phyloP scores from a whole-genome alignment of 2,888 invertebrate species.

The Sinotaia quadrata region DNA sequence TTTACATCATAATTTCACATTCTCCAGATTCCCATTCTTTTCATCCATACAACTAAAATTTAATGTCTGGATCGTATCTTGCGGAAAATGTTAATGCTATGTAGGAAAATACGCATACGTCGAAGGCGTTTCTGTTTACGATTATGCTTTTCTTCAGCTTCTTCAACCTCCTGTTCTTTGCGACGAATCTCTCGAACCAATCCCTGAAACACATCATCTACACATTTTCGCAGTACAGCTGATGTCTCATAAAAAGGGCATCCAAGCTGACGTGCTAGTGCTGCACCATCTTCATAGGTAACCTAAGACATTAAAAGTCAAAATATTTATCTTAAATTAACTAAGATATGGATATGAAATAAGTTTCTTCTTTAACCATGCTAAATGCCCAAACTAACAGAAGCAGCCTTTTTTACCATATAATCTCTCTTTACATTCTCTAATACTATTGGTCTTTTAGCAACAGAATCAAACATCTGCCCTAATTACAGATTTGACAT shows the following conservation, averaged over 20 bases:
- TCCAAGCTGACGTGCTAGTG: constrained; percentile 86
- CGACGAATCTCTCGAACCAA: constrained; percentile 86
- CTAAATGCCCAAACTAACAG: too few species aligned
- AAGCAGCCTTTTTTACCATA: too few species aligned
- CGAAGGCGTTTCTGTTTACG: constrained; percentile 47
- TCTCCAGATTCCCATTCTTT: too few species aligned
- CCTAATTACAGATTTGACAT: too few species aligned
- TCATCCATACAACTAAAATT: too few species aligned
- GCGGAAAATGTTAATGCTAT: constrained; percentile 45
- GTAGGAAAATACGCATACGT: constrained; percentile 49
- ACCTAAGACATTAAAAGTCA: constrained; percentile 79
- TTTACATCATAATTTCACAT: too few species aligned
- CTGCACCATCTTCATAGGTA: constrained; percentile 86
- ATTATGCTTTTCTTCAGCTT: constrained; percentile 45
- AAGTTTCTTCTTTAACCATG: too few species aligned
- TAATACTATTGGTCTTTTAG: too few species aligned
- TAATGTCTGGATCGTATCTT: constrained; percentile 4
- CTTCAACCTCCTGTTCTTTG: constrained; percentile 49
- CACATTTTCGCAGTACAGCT: constrained; percentile 88
- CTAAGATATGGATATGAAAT: too few species aligned
- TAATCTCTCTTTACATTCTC: too few species aligned
- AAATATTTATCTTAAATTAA: too few species aligned
- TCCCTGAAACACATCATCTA: constrained; percentile 93
- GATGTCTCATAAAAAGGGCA: constrained; percentile 95
- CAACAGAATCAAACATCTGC: too few species aligned